Evolutionary conservation across 2,797 vertebrate species (phyloP).

Genomic region (Lagocephalus sceleratus): DNA sequence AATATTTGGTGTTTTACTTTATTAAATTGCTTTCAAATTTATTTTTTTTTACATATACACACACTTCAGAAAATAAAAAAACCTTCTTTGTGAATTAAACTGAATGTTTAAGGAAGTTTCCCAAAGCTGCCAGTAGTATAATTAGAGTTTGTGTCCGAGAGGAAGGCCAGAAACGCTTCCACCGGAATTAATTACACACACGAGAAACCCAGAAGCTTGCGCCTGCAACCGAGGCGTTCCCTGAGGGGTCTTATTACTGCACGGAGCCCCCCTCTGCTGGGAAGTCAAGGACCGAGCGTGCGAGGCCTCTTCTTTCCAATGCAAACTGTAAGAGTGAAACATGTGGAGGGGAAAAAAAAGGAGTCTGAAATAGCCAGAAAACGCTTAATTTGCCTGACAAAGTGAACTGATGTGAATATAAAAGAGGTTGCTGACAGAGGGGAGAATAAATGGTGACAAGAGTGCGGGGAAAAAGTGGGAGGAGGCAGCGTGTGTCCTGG

Average conservation of each 20-base stretch:
- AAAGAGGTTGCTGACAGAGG: constrained; percentile 2
- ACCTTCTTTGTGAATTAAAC: not conserved
- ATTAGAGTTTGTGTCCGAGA: not conserved
- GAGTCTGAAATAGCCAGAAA: not conserved
- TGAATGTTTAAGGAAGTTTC: not conserved
- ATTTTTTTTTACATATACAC: no score
- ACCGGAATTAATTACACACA: constrained; percentile 18
- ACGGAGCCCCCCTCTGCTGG: constrained; percentile 9
- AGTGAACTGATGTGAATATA: constrained; percentile 13
- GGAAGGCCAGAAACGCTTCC: not conserved
- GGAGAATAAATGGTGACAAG: constrained; percentile 5
- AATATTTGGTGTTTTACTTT: no score
- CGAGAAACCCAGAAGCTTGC: constrained; percentile 17
- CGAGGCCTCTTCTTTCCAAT: constrained; percentile 3
- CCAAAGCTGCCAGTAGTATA: not conserved
- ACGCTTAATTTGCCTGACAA: not conserved
- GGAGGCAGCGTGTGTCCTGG: constrained; percentile 23
- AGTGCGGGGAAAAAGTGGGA: constrained; percentile 9
- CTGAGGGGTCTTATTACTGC: constrained; percentile 22
- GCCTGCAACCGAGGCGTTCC: constrained; percentile 1
- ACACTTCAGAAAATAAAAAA: not conserved
- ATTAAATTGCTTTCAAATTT: no score
- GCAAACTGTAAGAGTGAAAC: not conserved
- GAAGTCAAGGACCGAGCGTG: constrained; percentile 4
- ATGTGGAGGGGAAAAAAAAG: not conserved